Percentiles rank a stretch among this genome's conserved stretches.
These are phyloP conservation scores for Rafetus swinhoei DNA, from an alignment of 2,113 vertebrate genomes.

Conservation along the genomic window DNA sequence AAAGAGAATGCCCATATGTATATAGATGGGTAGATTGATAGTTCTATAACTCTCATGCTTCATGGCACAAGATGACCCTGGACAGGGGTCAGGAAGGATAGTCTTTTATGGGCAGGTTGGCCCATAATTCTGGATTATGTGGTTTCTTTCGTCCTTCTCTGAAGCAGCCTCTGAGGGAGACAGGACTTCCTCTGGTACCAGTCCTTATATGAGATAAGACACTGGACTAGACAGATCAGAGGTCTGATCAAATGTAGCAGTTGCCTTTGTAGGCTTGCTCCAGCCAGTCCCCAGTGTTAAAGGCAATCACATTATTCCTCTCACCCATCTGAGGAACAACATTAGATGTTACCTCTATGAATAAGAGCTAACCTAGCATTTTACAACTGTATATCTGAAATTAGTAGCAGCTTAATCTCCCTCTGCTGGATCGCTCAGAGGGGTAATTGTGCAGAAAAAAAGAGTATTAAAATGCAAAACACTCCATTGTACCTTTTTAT, in stretches of 20 bases:
- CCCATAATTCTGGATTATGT: not conserved
- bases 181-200: not conserved
- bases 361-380: conserved; percentile 58
- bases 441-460: conserved; percentile 81
- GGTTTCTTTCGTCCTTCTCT: not conserved
- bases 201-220: not conserved
- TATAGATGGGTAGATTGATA: accelerated
- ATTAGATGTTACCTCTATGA: conserved; percentile 10
- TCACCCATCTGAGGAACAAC: not conserved
- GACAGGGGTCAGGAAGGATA: not conserved
- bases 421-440: conserved; percentile 75
- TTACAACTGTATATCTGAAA: conserved; percentile 69
- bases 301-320: not conserved
- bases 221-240: accelerated
- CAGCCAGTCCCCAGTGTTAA: not conserved
- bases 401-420: conserved; percentile 75
- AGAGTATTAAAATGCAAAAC: conserved; percentile 82
- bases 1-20: not conserved
- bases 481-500: conserved; percentile 69
- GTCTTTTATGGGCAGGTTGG: not conserved
- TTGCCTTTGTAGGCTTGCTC: not conserved
- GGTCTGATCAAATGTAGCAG: not conserved
- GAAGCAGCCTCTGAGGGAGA: not conserved
- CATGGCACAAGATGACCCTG: not conserved
- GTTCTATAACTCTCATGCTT: not conserved